Base-by-base conservation (phyloP, 2,113 vertebrate genomes). In the Chrysemys picta region DNA sequence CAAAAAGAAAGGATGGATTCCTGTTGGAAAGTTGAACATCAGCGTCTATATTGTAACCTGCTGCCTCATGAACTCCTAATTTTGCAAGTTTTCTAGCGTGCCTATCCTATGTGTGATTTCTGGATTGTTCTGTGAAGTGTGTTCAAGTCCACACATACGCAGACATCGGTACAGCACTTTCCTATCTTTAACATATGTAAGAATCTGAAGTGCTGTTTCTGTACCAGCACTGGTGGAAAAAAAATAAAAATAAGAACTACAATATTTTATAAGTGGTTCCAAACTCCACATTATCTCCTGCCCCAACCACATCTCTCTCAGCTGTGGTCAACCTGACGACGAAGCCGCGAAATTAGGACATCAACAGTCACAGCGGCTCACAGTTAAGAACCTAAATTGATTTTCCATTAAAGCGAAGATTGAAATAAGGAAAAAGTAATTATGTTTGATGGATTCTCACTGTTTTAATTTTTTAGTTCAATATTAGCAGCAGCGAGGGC, bases 11-110 rank as follows among this genome's bases (percentile, higher is more conserved):
- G 90, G 84, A n/a, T 45, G 82, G 82, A 80, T n/a, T 80, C 76
- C 69, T 45, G 16, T 27, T 56, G 81, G 57, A 84, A 90, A 95
- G 89, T 89, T 92, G 93, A 97, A 91, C 96, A 97, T 79, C 84
- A 7, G 81, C 76, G 82, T 84, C 91, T 91, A 24, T 97, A 97
- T 96, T 92, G 94, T 89, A 94, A 94, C 8, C 24, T 3, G 82
- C 79, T 89, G n/a, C 42, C 87, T 89, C 86, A 53, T 93, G 89
- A 95, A 42, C 75, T 96, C 95, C 89, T 95, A 95, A 79, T 89
- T 95, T 91, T 94, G 93, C 88, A 96, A 91, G 86, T 90, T 78
- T 82, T 93, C 57, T 93, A 81, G 29, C 25, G n/a, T 89, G 59
- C n/a, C 42, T 21, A 62, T 53, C 91, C 89, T 19, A 35, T 29